Evolutionary conservation across 35 echinoderm and acorn worm genomes (phyloP), one percentile per base, ranked within the genome.

Genomic region (Lytechinus variegatus): DNA sequence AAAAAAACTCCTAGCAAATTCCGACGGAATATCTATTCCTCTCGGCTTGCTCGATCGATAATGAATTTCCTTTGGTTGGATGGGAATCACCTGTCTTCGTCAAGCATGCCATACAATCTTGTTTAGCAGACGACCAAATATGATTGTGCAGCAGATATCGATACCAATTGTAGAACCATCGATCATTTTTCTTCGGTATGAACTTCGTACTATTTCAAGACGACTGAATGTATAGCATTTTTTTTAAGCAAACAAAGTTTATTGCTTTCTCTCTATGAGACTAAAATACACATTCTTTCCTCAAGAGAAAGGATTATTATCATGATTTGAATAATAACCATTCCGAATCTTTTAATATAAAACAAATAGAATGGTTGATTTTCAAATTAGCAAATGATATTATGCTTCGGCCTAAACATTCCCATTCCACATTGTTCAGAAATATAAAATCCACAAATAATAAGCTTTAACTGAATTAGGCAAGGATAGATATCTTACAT

Each of bases 21-120:
- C 66, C 66, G 88, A 52, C 88, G 88, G 28, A 90, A 90, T 90
- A 90, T 90, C 88, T 90, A 90, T 90, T 90, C 88, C 88, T 90
- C 88, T 54, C n/a, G 88, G 88, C 88, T 90, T 90, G 29, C 29
- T 90, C 29, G 88, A 90, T 90, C 88, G 88, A 90, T 90, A 90
- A 90, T 90, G 88, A 90, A 90, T 90, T 90, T 90, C 88, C 88
- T 44, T 90, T 90, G 52, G 28, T 90, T 90, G 52, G 88, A 13
- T 54, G 28, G 3, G 28, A 90, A 52, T 44, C 88, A 90, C 88
- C 88, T 90, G 88, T 27, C 27, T 33, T 19, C 88, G 29, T 52
- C 10, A 28, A n/a, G 88, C 88, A 90, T 52, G 88, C 52, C 88
- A 44, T 54, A 54, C 29, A 90, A 90, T 90, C 29, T 90, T 90